Percentiles rank a stretch among this genome's conserved stretches.
phyloP scores from a whole-genome alignment of 2,888 invertebrate species.

The Cremastinae sp. region DNA sequence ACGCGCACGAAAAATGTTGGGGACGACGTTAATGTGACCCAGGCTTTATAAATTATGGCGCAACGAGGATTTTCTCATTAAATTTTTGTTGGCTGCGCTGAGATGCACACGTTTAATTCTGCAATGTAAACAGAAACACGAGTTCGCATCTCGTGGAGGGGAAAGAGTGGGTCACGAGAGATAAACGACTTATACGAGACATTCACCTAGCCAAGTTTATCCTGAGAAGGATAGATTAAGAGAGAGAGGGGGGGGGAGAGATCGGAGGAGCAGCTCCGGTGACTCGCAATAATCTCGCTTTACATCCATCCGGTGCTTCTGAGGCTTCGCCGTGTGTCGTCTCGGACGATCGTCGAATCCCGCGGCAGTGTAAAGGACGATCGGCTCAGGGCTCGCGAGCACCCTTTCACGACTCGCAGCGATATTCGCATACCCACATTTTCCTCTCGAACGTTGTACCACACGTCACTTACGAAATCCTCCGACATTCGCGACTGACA shows the following conservation, averaged over 20 bases:
- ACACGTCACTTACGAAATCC: slow-evolving; percentile 58
- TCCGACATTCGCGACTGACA: slow-evolving; percentile 58
- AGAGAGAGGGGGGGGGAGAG: slow-evolving; percentile 7
- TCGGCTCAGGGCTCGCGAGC: slow-evolving; percentile 29
- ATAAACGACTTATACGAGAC: slow-evolving; percentile 35
- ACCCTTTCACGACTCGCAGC: slow-evolving; percentile 36
- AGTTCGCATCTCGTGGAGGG: slow-evolving; percentile 42
- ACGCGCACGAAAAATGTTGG: not conserved
- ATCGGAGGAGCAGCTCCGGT: slow-evolving; percentile 24
- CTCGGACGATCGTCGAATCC: slow-evolving; percentile 41
- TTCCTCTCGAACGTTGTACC: slow-evolving; percentile 38
- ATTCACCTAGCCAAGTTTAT: slow-evolving; percentile 51
- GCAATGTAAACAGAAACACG: slow-evolving; percentile 35
- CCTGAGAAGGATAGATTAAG: slow-evolving; percentile 7
- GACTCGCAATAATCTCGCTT: slow-evolving; percentile 54
- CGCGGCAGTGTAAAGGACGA: slow-evolving; percentile 52
- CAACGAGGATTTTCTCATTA: slow-evolving; percentile 18
- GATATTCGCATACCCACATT: slow-evolving; percentile 28
- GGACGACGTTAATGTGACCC: not conserved
- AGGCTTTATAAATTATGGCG: not conserved
- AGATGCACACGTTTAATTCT: slow-evolving; percentile 36
- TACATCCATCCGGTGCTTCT: slow-evolving; percentile 53
- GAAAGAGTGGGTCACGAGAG: slow-evolving; percentile 50
- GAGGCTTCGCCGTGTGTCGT: slow-evolving; percentile 15
- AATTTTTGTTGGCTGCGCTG: slow-evolving; percentile 37